phyloP scores from a whole-genome alignment of 2,797 vertebrate species.

The Galagoides demidoff region DNA sequence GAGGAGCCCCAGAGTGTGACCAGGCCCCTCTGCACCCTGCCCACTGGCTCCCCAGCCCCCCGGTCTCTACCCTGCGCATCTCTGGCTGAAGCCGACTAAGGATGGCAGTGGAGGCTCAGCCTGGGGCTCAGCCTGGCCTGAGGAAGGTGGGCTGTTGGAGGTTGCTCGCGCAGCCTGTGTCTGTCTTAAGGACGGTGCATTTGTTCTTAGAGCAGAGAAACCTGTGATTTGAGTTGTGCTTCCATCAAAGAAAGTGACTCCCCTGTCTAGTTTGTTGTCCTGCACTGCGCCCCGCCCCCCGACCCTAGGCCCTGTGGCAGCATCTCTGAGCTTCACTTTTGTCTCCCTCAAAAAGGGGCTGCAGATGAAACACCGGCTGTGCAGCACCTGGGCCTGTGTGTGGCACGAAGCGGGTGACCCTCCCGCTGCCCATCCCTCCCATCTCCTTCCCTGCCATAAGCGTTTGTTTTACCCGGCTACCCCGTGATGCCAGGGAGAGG shows the following conservation, averaged over 20 bases:
- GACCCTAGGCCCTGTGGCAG: too few species aligned
- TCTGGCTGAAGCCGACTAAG: not conserved
- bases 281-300: too few species aligned
- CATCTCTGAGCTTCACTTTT: not conserved
- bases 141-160: rapidly evolving
- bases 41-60: not conserved
- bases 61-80: not conserved
- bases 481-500: not conserved
- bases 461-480: too few species aligned
- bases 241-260: too few species aligned
- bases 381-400: rapidly evolving
- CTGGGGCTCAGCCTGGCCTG: not conserved
- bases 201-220: not conserved
- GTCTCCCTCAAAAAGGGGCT: too few species aligned
- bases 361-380: rapidly evolving
- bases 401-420: rapidly evolving
- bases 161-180: not conserved
- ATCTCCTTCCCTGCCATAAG: too few species aligned
- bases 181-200: rapidly evolving
- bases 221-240: not conserved
- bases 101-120: too few species aligned
- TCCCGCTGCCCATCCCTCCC: rapidly evolving
- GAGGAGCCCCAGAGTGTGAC: not conserved
- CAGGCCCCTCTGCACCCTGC: not conserved
- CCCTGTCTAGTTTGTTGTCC: not conserved